These are phyloP conservation scores for Epinotia bilunana DNA, from an alignment of 2,888 invertebrate genomes.

Conservation along the genomic window DNA sequence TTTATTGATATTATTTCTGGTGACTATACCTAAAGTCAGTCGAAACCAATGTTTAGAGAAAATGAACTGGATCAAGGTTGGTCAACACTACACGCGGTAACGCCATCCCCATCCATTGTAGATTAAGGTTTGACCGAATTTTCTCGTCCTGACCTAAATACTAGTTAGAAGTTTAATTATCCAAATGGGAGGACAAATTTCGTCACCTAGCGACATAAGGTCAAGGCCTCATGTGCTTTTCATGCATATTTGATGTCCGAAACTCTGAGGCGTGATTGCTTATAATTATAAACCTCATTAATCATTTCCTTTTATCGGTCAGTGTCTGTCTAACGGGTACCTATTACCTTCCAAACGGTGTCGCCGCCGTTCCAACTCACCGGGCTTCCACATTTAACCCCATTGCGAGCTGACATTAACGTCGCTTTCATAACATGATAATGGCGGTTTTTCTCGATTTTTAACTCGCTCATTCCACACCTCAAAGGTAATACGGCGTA, in stretches of 20 bases:
- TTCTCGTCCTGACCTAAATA: conserved; percentile 6
- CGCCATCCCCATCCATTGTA: not conserved
- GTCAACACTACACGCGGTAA: not conserved
- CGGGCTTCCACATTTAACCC: conserved; percentile 52
- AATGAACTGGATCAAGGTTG: not conserved
- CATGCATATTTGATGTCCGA: conserved; percentile 33
- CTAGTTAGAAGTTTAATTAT: conserved; percentile 17
- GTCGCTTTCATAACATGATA: conserved; percentile 55
- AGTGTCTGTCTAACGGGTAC: conserved; percentile 51
- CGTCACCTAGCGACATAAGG: conserved; percentile 11
- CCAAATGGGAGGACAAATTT: conserved; percentile 4
- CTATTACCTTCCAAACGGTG: conserved; percentile 52
- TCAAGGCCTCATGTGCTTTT: conserved; percentile 30
- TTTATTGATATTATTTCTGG: not conserved
- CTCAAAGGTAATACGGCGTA: conserved; percentile 3
- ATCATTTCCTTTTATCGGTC: conserved; percentile 25
- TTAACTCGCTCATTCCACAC: conserved; percentile 35
- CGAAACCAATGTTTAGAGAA: not conserved
- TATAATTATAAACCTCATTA: conserved; percentile 16
- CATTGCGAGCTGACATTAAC: conserved; percentile 50
- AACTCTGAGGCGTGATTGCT: conserved; percentile 21
- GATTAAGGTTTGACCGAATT: not conserved
- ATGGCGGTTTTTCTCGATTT: conserved; percentile 51
- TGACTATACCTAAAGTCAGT: not conserved
- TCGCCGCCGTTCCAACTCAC: conserved; percentile 48